A percentile compares a stretch with the other conserved stretches of the same genome.
Conservation (phyloP, 30 jellyfish, hydroid and myxozoan species). For the Rhopilema esculentum region DNA sequence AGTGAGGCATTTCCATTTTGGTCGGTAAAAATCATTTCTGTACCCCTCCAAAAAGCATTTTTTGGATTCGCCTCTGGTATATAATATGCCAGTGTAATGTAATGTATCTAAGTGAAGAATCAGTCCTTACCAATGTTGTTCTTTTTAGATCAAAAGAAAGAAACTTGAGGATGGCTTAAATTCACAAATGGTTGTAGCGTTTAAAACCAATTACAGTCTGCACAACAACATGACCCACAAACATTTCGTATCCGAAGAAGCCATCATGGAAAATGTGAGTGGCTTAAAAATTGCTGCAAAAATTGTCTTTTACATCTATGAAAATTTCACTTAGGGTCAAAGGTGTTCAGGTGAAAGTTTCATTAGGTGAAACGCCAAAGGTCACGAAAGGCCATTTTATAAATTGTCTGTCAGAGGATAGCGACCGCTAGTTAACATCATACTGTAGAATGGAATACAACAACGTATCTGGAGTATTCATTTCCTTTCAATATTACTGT, state of each 20-base stretch:
- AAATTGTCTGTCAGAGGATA: background rate
- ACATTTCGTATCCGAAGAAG: background rate
- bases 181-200: constrained; percentile 36
- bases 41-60: no score
- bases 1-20: no score
- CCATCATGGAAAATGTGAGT: background rate
- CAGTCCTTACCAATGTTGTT: background rate
- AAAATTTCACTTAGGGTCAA: no score
- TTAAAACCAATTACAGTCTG: constrained; percentile 5
- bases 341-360: no score
- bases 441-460: no score
- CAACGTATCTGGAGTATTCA: no score
- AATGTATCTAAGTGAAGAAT: background rate
- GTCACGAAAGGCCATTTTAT: background rate
- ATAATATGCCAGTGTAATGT: background rate
- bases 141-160: constrained; percentile 12
- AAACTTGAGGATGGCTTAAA: constrained; percentile 6
- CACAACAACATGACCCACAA: background rate
- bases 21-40: no score
- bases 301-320: no score
- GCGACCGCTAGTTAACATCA: background rate
- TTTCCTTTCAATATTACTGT: no score
- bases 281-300: no score
- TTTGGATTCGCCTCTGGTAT: no score
- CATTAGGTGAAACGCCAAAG: background rate